Conservation (phyloP, 1,140 invertebrate genomes). For the Heliconius nattereri region DNA sequence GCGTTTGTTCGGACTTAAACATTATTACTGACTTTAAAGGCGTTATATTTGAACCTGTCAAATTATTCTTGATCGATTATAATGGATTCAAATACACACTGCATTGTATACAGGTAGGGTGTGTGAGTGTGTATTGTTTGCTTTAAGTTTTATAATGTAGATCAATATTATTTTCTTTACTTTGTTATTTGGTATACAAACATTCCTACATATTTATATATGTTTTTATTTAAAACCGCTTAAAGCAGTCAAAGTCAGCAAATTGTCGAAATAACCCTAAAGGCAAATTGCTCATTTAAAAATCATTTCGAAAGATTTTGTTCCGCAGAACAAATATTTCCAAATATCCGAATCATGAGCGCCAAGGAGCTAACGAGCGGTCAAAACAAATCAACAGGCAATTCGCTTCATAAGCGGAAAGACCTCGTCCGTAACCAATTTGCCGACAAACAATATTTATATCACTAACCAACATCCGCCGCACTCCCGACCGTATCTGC, state of each 20-base stretch:
- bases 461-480: constrained; percentile 9
- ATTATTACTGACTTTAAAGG: constrained; percentile 53
- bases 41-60: constrained; percentile 44
- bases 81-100: constrained; percentile 11
- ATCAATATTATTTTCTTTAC: not conserved
- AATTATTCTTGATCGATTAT: constrained; percentile 34
- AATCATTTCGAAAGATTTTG: not conserved
- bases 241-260: constrained; percentile 3
- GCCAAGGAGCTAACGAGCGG: constrained; percentile 61
- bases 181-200: not conserved
- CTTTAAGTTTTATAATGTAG: not conserved
- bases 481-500: constrained; percentile 29
- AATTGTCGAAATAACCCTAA: not conserved
- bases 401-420: constrained; percentile 54
- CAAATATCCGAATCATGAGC: constrained; percentile 34
- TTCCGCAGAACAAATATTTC: constrained; percentile 22
- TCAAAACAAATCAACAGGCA: constrained; percentile 65
- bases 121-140: not conserved
- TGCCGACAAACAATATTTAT: constrained; percentile 20
- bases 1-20: constrained; percentile 44
- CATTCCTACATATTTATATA: not conserved
- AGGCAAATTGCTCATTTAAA: not conserved
- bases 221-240: not conserved
- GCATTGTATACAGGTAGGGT: not conserved
- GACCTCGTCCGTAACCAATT: constrained; percentile 47